Evolutionary conservation across 2,113 vertebrate species (phyloP).

Genomic region (Leptobrachium leishanense): DNA sequence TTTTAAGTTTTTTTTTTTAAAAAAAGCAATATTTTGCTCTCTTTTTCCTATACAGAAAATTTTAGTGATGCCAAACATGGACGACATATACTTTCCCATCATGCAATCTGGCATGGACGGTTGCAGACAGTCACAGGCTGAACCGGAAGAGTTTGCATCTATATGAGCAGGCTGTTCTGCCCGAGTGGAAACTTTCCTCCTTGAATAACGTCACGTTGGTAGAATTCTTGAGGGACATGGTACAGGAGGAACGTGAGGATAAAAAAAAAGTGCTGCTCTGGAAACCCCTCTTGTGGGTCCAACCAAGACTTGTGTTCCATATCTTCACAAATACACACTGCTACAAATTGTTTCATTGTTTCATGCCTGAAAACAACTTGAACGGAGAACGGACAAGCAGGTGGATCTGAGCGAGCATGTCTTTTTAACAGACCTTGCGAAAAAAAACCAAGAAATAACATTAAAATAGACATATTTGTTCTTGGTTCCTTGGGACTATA

Average conservation of each 20-base stretch:
- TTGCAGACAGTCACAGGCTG: neutral
- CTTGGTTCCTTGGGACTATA: no score
- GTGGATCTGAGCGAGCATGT: neutral
- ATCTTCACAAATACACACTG: neutral
- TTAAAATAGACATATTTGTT: no score
- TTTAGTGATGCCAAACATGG: conserved; percentile 90
- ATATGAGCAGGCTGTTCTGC: neutral
- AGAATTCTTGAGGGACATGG: no score
- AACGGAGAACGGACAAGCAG: neutral
- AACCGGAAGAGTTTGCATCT: neutral
- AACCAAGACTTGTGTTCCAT: neutral
- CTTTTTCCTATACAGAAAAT: conserved; percentile 73
- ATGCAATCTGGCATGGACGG: conserved; percentile 73
- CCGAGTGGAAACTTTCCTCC: neutral
- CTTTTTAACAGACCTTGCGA: neutral
- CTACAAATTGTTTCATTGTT: neutral
- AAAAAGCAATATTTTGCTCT: neutral
- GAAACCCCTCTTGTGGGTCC: neutral
- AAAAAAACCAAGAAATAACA: neutral
- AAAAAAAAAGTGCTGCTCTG: no score
- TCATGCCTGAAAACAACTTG: neutral
- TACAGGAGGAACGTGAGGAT: no score
- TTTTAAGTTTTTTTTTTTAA: no score
- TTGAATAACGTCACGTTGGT: no score
- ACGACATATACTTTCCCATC: conserved; percentile 81